Base-by-base conservation (phyloP, 1,140 invertebrate genomes). In the Pseudomyrmex flavicornis region DNA sequence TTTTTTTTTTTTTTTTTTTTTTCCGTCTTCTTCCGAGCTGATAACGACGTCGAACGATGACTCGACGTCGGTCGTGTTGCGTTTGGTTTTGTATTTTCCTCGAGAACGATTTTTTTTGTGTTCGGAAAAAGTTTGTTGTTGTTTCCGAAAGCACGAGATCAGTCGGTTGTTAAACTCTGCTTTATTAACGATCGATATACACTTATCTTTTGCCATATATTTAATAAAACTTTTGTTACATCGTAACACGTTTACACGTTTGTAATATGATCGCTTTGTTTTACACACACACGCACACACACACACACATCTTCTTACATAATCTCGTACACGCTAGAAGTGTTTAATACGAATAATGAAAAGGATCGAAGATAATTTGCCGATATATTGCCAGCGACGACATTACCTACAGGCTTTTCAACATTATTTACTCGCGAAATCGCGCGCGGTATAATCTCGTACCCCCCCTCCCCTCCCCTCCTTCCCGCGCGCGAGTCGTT, bases 221-320 rank as follows among this genome's bases (percentile, higher is more conserved):
- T 80, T 59, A 80, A 59, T 80, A 80, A 80, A 80, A 80, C 59
- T 17, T 59, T 50, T 22, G 20, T 80, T 80, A 80, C 46, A 72
- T 59, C 54, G 13, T 70, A 80, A 80, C 76, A 80, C 65, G 66
- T 72, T 80, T 72, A 80, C 35, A 35, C 22, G 54, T 48, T 50
- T 59, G 22, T 70, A 76, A 80, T 72, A 80, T 44, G 76, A 80
- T 80, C 66, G 54, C 20, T 70, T 80, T 80, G 72, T 79, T 80
- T 80, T 79, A 79, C 48, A 79, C 76, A 79, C 76, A 35, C 35
- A 59, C 48, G 1, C 26, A 79, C 76, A 79, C 76, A 5, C 35
- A 5, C 35, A 35, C 35, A 0, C 5, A 79, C 20, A 17, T 17
- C 65, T 59, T 20, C 66, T 80, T 80, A 80, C 44, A 80, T 9